Evolutionary conservation across 2,797 vertebrate genomes (phyloP).

Genomic region (Crypturellus tataupa): DNA sequence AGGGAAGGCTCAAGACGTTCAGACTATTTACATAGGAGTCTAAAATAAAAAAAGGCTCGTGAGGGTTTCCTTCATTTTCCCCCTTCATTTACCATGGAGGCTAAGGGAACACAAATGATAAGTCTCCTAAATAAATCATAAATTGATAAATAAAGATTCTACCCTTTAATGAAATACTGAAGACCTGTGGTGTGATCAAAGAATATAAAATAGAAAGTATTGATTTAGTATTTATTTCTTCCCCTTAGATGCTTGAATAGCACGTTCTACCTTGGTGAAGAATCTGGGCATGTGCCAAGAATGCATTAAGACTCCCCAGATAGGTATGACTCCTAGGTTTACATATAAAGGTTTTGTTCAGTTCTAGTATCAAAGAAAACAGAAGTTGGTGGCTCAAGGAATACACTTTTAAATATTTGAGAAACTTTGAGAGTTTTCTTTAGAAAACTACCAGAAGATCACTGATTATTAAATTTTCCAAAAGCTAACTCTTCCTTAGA

Average conservation of each 20-base stretch:
- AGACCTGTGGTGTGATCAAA: not conserved
- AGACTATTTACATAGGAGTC: not conserved
- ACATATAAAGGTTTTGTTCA: not conserved
- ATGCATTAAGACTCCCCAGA: not conserved
- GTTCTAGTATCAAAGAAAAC: not conserved
- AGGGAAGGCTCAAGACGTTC: not conserved
- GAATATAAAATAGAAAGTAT: not conserved
- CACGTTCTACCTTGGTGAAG: not conserved
- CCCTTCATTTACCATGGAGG: not conserved
- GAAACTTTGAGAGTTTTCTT: not conserved
- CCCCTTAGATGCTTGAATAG: not conserved
- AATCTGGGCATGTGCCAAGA: not conserved
- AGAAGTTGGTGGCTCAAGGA: accelerated
- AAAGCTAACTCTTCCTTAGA: not conserved
- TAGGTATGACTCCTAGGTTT: not conserved
- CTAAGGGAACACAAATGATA: not conserved
- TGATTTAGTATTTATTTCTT: not conserved
- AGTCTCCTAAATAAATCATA: not conserved
- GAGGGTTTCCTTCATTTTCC: not conserved
- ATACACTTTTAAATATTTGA: not conserved
- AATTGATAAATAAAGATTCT: not conserved
- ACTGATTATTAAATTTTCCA: not conserved
- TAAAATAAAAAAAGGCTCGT: not conserved
- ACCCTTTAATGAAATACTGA: not conserved
- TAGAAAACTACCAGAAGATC: not conserved